Evolutionary conservation across 1,140 invertebrate genomes (phyloP).

Genomic region (Odontomachus brunneus): DNA sequence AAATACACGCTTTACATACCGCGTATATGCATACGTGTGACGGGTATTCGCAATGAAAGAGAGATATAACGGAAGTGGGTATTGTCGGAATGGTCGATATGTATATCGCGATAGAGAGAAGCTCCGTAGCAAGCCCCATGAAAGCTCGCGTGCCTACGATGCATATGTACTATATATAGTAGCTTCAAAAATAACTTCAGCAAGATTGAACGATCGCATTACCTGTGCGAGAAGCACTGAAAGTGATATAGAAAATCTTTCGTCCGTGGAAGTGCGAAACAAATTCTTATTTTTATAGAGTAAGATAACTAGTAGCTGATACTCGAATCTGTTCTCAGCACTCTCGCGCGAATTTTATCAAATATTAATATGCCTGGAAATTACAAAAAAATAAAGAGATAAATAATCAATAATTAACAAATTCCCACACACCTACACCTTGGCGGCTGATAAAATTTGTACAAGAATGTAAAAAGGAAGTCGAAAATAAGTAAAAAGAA

Average conservation of each 20-base stretch:
- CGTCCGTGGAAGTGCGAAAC: too few species aligned
- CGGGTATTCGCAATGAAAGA: slow-evolving; percentile 32
- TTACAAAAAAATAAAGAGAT: too few species aligned
- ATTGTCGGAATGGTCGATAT: slow-evolving; percentile 31
- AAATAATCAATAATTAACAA: too few species aligned
- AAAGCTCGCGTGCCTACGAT: neutral
- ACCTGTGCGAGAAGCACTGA: neutral
- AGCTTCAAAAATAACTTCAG: neutral
- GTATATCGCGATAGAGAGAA: slow-evolving; percentile 13
- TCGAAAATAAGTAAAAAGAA: too few species aligned
- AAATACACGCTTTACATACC: slow-evolving; percentile 20
- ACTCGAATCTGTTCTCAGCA: too few species aligned
- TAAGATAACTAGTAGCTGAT: too few species aligned
- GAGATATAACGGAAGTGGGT: slow-evolving; percentile 16
- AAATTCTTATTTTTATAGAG: too few species aligned
- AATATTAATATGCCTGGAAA: too few species aligned
- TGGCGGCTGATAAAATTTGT: too few species aligned
- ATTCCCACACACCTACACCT: too few species aligned
- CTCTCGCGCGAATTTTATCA: too few species aligned
- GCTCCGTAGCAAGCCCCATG: neutral
- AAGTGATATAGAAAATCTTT: neutral
- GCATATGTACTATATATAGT: neutral
- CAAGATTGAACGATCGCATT: neutral
- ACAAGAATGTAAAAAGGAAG: too few species aligned
- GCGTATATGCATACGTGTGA: neutral